Percentiles rank a stretch among this genome's conserved stretches.
phyloP scores from a whole-genome alignment of 2,113 vertebrate genomes.

The Channa argus region DNA sequence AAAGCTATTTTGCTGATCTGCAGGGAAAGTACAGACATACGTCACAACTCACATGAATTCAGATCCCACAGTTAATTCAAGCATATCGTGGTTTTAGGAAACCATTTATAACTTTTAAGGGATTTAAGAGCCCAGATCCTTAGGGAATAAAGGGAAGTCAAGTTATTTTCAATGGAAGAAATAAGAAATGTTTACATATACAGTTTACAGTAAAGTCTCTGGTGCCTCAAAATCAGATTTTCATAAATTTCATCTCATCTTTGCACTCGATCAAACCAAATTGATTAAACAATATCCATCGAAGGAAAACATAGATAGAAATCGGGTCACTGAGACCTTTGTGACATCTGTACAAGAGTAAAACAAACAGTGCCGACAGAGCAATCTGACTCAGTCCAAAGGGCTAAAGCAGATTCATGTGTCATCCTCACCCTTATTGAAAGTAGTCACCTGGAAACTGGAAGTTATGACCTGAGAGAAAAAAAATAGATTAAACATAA shows the following conservation, averaged over 20 bases:
- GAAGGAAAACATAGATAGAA: too few species aligned
- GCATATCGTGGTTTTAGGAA: constrained; percentile 16
- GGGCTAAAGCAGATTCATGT: too few species aligned
- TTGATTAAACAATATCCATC: too few species aligned
- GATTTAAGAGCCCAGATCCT: constrained; percentile 3
- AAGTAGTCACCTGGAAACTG: constrained; percentile 45
- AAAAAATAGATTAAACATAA: neutral
- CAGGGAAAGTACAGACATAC: constrained; percentile 14
- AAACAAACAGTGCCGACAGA: too few species aligned
- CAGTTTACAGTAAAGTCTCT: constrained; percentile 11
- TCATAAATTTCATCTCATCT: neutral
- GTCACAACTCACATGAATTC: neutral
- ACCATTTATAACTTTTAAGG: neutral
- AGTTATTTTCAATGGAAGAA: constrained; percentile 43
- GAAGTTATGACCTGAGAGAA: constrained; percentile 50
- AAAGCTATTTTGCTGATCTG: constrained; percentile 17
- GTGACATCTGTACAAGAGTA: too few species aligned
- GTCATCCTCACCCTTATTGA: neutral
- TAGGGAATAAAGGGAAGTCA: constrained; percentile 4
- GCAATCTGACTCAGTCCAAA: too few species aligned
- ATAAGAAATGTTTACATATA: constrained; percentile 30
- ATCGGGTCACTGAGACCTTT: too few species aligned
- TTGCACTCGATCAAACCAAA: constrained; percentile 2
- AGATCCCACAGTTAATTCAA: constrained; percentile 13
- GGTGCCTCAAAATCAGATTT: constrained; percentile 11